phyloP scores from a whole-genome alignment of 2,888 invertebrate genomes.

The Erannis defoliaria region DNA sequence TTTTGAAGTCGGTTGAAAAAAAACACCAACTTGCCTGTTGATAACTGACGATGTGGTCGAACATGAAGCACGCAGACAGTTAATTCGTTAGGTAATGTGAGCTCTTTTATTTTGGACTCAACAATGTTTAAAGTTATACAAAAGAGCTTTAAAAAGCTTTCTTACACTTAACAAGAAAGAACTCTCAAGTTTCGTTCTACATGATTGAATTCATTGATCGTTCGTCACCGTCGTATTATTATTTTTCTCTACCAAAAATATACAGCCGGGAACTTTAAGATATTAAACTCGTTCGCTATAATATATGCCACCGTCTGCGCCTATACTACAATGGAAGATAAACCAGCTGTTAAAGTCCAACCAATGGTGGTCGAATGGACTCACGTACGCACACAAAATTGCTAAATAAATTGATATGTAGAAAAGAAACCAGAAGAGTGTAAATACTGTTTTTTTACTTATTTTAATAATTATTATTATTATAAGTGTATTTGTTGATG shows the following conservation, averaged over 20 bases:
- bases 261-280: constrained; percentile 60
- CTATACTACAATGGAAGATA: constrained; percentile 13
- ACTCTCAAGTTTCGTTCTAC: not conserved
- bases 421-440: too few species aligned
- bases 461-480: too few species aligned
- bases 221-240: constrained; percentile 3
- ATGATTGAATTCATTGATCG: constrained; percentile 18
- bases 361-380: not conserved
- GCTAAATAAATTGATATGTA: too few species aligned
- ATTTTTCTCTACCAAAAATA: constrained; percentile 40
- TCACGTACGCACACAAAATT: not conserved
- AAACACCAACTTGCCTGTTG: too few species aligned
- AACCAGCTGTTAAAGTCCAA: constrained; percentile 13
- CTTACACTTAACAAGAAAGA: not conserved
- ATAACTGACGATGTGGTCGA: too few species aligned
- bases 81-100: too few species aligned
- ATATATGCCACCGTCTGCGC: constrained; percentile 61
- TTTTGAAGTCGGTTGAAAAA: too few species aligned
- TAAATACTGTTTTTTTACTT: too few species aligned
- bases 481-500: too few species aligned
- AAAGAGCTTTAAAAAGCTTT: not conserved
- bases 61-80: too few species aligned
- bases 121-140: not conserved
- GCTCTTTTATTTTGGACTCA: too few species aligned
- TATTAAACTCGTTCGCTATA: constrained; percentile 68